Percentiles rank a stretch among this genome's conserved stretches.
phyloP scores from a whole-genome alignment of 1,140 invertebrate genomes.

The Rhynchophorus ferrugineus region DNA sequence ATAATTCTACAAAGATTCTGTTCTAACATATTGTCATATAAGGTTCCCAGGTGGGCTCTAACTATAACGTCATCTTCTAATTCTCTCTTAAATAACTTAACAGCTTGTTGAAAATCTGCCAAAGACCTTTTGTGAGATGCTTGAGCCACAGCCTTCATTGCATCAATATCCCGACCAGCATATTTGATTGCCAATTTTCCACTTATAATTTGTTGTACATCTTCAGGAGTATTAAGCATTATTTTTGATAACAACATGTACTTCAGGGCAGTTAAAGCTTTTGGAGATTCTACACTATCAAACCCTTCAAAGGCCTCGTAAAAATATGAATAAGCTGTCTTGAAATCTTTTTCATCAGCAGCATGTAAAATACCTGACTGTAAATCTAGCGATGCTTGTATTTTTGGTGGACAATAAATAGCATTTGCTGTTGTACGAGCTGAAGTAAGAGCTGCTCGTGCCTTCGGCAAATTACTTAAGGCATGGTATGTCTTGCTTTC shows the following conservation, averaged over 20 bases:
- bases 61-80: slow-evolving; percentile 95
- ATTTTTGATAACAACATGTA: slow-evolving; percentile 99
- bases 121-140: slow-evolving; percentile 94
- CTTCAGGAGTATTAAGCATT: slow-evolving; percentile 92
- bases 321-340: slow-evolving; percentile 99
- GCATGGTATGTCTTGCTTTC: slow-evolving; percentile 99
- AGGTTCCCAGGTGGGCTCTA: slow-evolving; percentile 86
- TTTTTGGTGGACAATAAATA: slow-evolving; percentile 97
- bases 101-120: slow-evolving; percentile 86
- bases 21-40: slow-evolving; percentile 98
- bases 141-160: slow-evolving; percentile 94
- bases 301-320: slow-evolving; percentile 99
- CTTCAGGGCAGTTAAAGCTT: slow-evolving; percentile 89
- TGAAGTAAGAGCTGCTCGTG: slow-evolving; percentile 93
- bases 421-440: slow-evolving; percentile 98
- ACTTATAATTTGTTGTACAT: slow-evolving; percentile 91
- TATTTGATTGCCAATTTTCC: slow-evolving; percentile 97
- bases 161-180: slow-evolving; percentile 89
- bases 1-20: slow-evolving; percentile 98
- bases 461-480: slow-evolving; percentile 92
- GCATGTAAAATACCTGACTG: slow-evolving; percentile 98
- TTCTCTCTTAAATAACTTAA: slow-evolving; percentile 81
- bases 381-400: slow-evolving; percentile 93
- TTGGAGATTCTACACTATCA: slow-evolving; percentile 88
- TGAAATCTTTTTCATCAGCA: slow-evolving; percentile 98